Evolutionary conservation across 2,113 vertebrate species (phyloP).

Genomic region (Sebastes fasciatus): DNA sequence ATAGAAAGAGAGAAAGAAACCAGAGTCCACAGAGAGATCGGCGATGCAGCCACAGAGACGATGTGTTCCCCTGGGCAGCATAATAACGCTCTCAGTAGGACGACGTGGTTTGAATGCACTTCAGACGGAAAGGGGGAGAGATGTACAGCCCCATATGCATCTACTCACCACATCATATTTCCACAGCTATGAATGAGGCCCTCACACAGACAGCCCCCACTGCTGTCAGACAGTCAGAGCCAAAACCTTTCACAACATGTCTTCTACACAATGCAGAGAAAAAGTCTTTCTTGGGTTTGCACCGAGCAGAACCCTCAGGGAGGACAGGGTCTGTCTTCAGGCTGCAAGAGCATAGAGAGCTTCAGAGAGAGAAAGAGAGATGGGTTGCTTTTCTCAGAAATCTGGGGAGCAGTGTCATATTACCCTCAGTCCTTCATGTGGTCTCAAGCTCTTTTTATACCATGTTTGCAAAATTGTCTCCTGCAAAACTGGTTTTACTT

Average conservation of each 20-base stretch:
- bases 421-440: constrained; percentile 74
- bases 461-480: constrained; percentile 53
- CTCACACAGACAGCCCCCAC: constrained; percentile 68
- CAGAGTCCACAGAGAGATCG: constrained; percentile 48
- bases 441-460: constrained; percentile 62
- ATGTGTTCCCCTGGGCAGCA: constrained; percentile 66
- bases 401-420: constrained; percentile 62
- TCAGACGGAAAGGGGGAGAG: constrained; percentile 69
- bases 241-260: constrained; percentile 72
- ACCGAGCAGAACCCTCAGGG: constrained; percentile 54
- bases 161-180: constrained; percentile 82
- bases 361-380: constrained; percentile 48
- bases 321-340: constrained; percentile 57
- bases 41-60: constrained; percentile 65
- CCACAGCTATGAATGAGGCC: constrained; percentile 75
- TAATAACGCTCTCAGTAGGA: constrained; percentile 77
- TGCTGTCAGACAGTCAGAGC: constrained; percentile 61
- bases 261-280: constrained; percentile 67
- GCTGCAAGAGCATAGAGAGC: constrained; percentile 26
- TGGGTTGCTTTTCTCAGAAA: constrained; percentile 75
- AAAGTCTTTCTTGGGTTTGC: constrained; percentile 64
- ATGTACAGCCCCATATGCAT: constrained; percentile 73
- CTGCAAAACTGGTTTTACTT: constrained; percentile 64
- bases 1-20: constrained; percentile 45
- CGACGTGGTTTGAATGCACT: constrained; percentile 78